A percentile compares a stretch with the other conserved stretches of the same genome.
Conservation (phyloP, 2,113 vertebrate genomes). For the Tragelaphus scriptus region DNA sequence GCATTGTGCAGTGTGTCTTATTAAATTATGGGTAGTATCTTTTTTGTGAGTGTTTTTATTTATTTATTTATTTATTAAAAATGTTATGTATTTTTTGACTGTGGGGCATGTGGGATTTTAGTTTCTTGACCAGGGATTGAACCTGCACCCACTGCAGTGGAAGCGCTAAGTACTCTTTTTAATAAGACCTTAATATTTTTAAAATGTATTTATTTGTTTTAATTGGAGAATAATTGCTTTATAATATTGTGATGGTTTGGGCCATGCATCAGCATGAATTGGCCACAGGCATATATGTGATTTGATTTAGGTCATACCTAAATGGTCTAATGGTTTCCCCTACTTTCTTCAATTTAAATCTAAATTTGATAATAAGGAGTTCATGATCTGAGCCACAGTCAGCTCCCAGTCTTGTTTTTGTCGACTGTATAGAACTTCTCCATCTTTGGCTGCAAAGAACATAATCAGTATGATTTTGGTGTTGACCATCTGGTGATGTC, state of each 20-base stretch:
- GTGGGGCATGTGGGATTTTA: background rate
- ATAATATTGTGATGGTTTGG: background rate
- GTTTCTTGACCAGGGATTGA: background rate
- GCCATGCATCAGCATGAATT: background rate
- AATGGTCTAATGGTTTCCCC: too few relatives aligned
- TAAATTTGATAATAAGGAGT: too few relatives aligned
- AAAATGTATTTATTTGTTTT: background rate
- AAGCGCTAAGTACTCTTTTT: background rate
- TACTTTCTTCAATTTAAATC: too few relatives aligned
- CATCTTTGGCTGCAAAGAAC: too few relatives aligned
- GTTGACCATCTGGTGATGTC: too few relatives aligned
- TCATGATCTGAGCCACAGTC: too few relatives aligned
- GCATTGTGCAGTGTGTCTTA: background rate
- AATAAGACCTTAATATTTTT: background rate
- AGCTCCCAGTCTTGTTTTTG: too few relatives aligned
- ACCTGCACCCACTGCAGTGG: background rate
- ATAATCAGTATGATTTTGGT: too few relatives aligned
- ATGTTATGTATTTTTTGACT: background rate
- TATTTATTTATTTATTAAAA: background rate
- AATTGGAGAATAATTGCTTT: background rate
- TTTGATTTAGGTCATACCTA: too few relatives aligned
- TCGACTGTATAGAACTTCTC: too few relatives aligned
- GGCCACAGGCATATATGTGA: background rate
- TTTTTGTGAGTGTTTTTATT: background rate
- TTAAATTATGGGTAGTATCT: background rate